Evolutionary conservation across 2,797 vertebrate genomes (phyloP).

Genomic region (Muraenolepis orangiensis): DNA sequence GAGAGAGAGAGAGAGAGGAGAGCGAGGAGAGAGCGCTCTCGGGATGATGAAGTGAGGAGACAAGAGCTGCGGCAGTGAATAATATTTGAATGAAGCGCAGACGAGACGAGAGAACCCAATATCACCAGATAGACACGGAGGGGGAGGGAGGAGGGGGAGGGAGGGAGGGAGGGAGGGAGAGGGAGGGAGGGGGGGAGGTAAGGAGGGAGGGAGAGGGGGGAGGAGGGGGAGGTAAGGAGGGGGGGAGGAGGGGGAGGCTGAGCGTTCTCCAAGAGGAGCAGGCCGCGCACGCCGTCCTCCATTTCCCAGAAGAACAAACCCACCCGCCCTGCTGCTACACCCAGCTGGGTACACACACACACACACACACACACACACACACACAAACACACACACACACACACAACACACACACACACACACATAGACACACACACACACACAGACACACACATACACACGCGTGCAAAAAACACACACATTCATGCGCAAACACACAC

Average conservation of each 20-base stretch:
- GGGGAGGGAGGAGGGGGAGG: slow-evolving; percentile 50
- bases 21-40: neutral
- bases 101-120: neutral
- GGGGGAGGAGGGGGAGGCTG: slow-evolving; percentile 23
- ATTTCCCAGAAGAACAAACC: slow-evolving; percentile 70
- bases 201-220: slow-evolving; percentile 48
- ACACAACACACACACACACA: slow-evolving; percentile 20
- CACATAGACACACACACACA: slow-evolving; percentile 15
- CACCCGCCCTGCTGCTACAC: slow-evolving; percentile 67
- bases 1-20: no score
- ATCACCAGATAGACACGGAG: neutral
- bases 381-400: slow-evolving; percentile 12
- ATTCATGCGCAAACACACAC: slow-evolving; percentile 20
- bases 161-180: slow-evolving; percentile 7
- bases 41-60: neutral
- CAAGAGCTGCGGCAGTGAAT: no score
- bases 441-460: slow-evolving; percentile 14
- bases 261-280: slow-evolving; percentile 62
- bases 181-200: slow-evolving; percentile 24
- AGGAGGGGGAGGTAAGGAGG: slow-evolving; percentile 14
- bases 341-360: slow-evolving; percentile 54
- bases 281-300: slow-evolving; percentile 62
- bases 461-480: slow-evolving; percentile 5
- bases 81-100: neutral
- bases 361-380: slow-evolving; percentile 8